Evolutionary conservation across 2,797 vertebrate genomes (phyloP).

Genomic region (Malurus leucopterus): DNA sequence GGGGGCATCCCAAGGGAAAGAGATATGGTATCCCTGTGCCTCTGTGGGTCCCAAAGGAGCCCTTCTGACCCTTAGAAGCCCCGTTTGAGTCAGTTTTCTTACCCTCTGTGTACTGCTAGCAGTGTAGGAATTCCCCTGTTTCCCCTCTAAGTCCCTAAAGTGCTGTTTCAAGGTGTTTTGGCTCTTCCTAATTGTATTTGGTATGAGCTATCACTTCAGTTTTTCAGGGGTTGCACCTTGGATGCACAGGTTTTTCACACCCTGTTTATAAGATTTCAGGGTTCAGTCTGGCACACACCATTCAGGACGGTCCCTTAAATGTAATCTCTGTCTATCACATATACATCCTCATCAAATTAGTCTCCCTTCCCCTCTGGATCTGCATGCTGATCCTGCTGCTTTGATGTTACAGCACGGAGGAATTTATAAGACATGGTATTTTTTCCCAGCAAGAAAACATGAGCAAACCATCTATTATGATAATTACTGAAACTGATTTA

Average conservation of each 20-base stretch:
- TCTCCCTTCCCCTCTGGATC: constrained; percentile 46
- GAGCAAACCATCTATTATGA: constrained; percentile 58
- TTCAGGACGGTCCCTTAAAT: constrained; percentile 28
- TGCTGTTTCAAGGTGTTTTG: background rate
- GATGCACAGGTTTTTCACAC: background rate
- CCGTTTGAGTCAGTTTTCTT: background rate
- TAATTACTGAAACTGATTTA: constrained; percentile 68
- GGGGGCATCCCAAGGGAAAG: background rate
- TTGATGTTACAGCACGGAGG: constrained; percentile 59
- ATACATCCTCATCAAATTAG: constrained; percentile 45
- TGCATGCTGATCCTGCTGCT: constrained; percentile 2
- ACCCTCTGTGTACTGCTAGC: background rate
- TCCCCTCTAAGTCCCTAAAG: background rate
- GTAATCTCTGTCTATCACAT: constrained; percentile 34
- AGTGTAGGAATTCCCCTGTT: background rate
- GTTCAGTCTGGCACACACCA: background rate
- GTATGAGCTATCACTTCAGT: background rate
- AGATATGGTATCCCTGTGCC: background rate
- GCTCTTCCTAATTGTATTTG: background rate
- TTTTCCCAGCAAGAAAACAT: constrained; percentile 59
- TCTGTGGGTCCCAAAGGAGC: background rate
- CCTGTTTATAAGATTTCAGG: background rate
- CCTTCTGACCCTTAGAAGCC: background rate
- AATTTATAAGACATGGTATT: constrained; percentile 60
- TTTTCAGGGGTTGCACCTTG: background rate